Percentiles rank a stretch among this genome's conserved stretches.
Evolutionary conservation across 2,797 vertebrate genomes (phyloP).

Genomic region (Micromesistius poutassou): DNA sequence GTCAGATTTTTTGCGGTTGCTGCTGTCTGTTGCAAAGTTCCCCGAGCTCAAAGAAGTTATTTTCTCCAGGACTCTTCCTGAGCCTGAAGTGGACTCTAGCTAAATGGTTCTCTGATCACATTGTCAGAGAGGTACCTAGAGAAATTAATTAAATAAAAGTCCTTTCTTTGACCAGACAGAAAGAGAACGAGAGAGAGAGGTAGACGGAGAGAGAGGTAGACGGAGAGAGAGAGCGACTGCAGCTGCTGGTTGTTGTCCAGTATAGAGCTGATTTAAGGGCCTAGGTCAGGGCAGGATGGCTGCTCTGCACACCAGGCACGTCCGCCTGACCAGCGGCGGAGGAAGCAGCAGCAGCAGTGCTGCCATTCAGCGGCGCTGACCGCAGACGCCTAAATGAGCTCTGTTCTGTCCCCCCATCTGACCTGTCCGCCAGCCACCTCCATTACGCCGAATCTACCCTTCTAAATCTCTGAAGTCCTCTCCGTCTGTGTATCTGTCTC

Average conservation of each 20-base stretch:
- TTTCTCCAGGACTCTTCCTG: background rate
- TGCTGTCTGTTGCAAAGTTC: background rate
- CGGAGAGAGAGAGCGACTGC: conserved; percentile 40
- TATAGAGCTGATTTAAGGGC: conserved; percentile 73
- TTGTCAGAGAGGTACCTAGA: background rate
- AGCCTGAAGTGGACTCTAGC: background rate
- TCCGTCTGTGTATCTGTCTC: background rate
- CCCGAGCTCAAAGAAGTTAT: background rate
- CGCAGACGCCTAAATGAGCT: conserved; percentile 40
- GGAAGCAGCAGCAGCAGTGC: conserved; percentile 71
- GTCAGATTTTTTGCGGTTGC: background rate
- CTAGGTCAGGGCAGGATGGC: conserved; percentile 68
- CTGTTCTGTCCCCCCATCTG: background rate
- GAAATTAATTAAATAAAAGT: background rate
- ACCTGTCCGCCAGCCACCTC: background rate
- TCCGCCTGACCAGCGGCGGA: conserved; percentile 70
- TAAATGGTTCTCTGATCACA: background rate
- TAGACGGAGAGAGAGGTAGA: background rate
- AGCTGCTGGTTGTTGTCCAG: conserved; percentile 66
- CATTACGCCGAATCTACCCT: background rate
- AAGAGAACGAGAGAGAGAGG: background rate
- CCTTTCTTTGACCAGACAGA: background rate
- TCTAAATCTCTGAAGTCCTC: background rate
- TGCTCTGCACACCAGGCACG: conserved; percentile 74
- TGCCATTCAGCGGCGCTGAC: conserved; percentile 71